phyloP scores from a whole-genome alignment of 1,140 invertebrate genomes.

The Hypsibius dujardini region DNA sequence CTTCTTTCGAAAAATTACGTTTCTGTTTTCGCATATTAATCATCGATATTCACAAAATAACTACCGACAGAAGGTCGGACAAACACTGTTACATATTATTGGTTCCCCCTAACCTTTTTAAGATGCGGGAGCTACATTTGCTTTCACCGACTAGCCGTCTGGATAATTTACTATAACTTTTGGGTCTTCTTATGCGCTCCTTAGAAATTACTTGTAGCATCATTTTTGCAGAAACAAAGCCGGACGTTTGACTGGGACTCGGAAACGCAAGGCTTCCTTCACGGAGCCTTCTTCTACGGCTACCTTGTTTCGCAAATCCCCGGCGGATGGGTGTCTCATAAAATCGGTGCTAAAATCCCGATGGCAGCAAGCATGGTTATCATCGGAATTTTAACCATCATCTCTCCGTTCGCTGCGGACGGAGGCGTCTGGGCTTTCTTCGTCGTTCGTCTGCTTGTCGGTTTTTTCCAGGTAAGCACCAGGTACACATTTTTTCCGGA shows the following conservation, averaged over 20 bases:
- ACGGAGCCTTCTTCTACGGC: conserved; percentile 97
- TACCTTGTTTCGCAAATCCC: conserved; percentile 96
- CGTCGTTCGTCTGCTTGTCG: neutral
- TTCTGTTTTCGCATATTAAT: too few species aligned
- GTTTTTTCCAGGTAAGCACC: neutral
- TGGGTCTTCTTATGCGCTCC: too few species aligned
- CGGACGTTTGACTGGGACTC: conserved; percentile 60
- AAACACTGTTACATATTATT: too few species aligned
- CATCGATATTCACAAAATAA: too few species aligned
- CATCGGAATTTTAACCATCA: neutral
- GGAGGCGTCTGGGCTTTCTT: neutral
- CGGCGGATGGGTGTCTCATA: conserved; percentile 87
- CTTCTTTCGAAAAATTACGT: too few species aligned
- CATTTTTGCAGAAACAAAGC: neutral
- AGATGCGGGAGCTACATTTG: too few species aligned
- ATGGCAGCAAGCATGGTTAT: neutral
- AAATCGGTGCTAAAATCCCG: conserved; percentile 66
- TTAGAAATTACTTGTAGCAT: too few species aligned
- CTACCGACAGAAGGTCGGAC: too few species aligned
- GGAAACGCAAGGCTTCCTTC: conserved; percentile 64
- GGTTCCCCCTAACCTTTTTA: too few species aligned
- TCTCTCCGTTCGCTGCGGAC: neutral
- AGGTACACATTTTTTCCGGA: neutral
- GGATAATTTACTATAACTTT: too few species aligned
- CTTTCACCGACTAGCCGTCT: too few species aligned